Percentiles rank a stretch among this genome's conserved stretches.
phyloP scores from a whole-genome alignment of 2,797 vertebrate species.

The Prunella strophiata region DNA sequence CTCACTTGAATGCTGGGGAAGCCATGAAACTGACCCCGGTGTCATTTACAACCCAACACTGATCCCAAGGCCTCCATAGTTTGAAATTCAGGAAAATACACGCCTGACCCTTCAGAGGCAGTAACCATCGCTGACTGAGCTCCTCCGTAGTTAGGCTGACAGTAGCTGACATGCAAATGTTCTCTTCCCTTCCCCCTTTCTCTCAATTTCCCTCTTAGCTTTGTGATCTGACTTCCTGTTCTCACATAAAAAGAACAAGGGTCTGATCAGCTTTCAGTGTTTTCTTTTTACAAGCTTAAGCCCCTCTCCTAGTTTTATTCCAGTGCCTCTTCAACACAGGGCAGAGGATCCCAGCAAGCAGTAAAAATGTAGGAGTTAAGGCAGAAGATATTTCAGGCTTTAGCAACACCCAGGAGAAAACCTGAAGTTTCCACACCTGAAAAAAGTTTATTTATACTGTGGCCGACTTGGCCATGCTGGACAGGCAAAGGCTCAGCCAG shows the following conservation, averaged over 20 bases:
- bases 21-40: neutral
- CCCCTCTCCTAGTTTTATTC: neutral
- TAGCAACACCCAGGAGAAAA: neutral
- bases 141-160: neutral
- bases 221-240: slow-evolving; percentile 55
- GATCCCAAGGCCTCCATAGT: neutral
- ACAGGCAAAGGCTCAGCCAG: neutral
- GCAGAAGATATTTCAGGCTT: neutral
- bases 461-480: neutral
- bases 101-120: neutral
- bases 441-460: neutral
- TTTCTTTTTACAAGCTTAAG: neutral
- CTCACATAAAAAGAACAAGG: neutral
- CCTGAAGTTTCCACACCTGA: neutral
- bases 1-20: neutral
- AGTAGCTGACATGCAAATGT: neutral
- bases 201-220: slow-evolving; percentile 32
- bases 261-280: neutral
- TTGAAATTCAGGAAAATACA: neutral
- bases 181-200: slow-evolving; percentile 41
- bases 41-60: neutral
- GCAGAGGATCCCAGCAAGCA: neutral
- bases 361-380: fast-evolving
- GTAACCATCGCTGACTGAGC: neutral
- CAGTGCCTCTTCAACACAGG: neutral